These are phyloP conservation scores for Aphelinus atriplicis DNA, from an alignment of 1,140 invertebrate genomes.

Conservation along the genomic window DNA sequence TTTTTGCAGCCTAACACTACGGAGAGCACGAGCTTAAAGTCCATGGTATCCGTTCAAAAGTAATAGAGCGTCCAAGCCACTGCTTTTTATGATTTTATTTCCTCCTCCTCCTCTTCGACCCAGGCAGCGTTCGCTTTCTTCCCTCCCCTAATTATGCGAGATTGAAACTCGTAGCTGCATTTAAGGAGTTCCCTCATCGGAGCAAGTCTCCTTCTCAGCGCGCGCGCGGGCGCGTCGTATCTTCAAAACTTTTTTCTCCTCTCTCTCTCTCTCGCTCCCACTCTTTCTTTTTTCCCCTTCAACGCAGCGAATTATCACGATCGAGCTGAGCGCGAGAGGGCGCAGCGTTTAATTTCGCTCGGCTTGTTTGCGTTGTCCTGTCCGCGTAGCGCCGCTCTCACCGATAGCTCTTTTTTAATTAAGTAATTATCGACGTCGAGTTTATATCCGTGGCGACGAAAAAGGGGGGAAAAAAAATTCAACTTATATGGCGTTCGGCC, in stretches of 20 bases:
- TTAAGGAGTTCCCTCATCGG: too few relatives aligned
- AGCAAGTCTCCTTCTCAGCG: too few relatives aligned
- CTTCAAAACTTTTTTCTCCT: neutral
- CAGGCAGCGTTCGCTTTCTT: neutral
- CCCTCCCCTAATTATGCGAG: neutral
- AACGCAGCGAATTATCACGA: conserved; percentile 16
- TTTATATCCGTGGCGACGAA: neutral
- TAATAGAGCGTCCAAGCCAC: conserved; percentile 19
- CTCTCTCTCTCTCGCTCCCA: neutral
- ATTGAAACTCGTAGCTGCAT: neutral
- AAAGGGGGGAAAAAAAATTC: conserved; percentile 10
- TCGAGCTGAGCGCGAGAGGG: conserved; percentile 1
- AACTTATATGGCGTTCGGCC: neutral
- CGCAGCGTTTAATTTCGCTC: conserved; percentile 14
- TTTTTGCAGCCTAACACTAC: neutral
- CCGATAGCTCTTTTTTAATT: conserved; percentile 30
- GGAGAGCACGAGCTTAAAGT: neutral
- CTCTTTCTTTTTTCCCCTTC: neutral
- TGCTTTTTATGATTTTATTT: neutral
- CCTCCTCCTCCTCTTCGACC: too few relatives aligned
- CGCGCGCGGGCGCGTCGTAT: too few relatives aligned
- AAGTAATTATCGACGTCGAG: conserved; percentile 20
- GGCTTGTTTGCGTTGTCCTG: neutral
- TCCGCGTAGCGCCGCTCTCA: neutral
- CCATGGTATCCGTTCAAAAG: conserved; percentile 6